Conservation (phyloP, 2,113 vertebrate species). For the Chaetodon auriga region DNA sequence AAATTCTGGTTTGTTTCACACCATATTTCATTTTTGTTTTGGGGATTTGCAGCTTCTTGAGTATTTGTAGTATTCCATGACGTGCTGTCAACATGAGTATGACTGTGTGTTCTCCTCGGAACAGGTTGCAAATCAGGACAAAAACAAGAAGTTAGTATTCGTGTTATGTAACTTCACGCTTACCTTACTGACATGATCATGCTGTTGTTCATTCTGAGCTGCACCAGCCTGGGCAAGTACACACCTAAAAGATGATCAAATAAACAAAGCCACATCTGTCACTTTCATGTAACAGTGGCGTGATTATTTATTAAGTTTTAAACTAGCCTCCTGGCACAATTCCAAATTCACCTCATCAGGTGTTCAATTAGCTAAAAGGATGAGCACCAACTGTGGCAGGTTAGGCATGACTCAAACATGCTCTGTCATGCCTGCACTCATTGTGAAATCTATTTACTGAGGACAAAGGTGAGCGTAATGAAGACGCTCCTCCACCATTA, state of each 20-base stretch:
- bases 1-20: background rate
- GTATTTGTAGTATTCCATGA: constrained; percentile 9
- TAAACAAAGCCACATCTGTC: constrained; percentile 20
- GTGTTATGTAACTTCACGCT: constrained; percentile 61
- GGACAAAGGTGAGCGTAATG: constrained; percentile 30
- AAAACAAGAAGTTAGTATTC: constrained; percentile 1
- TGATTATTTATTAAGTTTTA: constrained; percentile 12
- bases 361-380: constrained; percentile 6
- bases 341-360: constrained; percentile 16
- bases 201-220: constrained; percentile 94
- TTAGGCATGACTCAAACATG: constrained; percentile 44
- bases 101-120: background rate
- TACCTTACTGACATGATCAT: constrained; percentile 91
- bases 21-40: background rate
- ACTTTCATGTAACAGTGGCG: constrained; percentile 19
- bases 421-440: constrained; percentile 20
- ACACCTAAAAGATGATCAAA: constrained; percentile 84
- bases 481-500: constrained; percentile 25
- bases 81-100: background rate
- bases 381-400: background rate
- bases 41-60: background rate
- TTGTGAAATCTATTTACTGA: constrained; percentile 62
- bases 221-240: constrained; percentile 90
- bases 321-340: background rate
- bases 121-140: constrained; percentile 10